Percentiles rank a stretch among this genome's conserved stretches.
phyloP scores from a whole-genome alignment of 1,140 invertebrate genomes.

The Polypedilum vanderplanki region DNA sequence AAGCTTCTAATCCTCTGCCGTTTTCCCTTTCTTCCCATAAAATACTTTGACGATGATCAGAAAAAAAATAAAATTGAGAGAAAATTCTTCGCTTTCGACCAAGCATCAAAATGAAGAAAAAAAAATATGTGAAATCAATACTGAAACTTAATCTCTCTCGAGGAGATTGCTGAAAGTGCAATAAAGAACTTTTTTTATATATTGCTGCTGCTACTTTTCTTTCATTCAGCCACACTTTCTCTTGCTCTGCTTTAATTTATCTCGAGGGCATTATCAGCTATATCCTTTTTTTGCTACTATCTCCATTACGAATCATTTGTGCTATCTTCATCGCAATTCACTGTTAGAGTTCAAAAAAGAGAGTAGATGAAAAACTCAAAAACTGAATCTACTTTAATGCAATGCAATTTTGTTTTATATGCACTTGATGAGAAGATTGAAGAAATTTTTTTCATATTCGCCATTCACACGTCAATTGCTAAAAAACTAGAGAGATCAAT shows the following conservation, averaged over 20 bases:
- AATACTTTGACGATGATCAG: too few relatives aligned
- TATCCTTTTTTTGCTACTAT: neutral
- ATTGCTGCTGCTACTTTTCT: neutral
- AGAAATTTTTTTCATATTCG: neutral
- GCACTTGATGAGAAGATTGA: neutral
- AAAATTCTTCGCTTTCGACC: too few relatives aligned
- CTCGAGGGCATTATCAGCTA: neutral
- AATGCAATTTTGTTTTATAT: constrained; percentile 1
- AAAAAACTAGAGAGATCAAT: too few relatives aligned
- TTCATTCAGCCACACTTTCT: neutral
- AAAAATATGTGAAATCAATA: constrained; percentile 19
- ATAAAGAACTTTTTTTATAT: constrained; percentile 14
- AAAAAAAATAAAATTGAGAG: too few relatives aligned
- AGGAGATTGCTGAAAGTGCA: neutral
- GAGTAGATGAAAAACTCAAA: neutral
- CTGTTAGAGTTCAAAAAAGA: neutral
- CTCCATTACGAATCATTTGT: neutral
- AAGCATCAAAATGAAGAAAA: neutral
- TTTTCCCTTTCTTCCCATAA: too few relatives aligned
- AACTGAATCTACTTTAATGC: neutral
- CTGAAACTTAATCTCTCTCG: neutral
- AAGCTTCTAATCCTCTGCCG: too few relatives aligned
- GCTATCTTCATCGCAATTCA: neutral
- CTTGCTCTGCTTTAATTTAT: neutral
- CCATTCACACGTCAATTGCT: neutral